Base-by-base conservation (phyloP, 2,113 vertebrate genomes). In the Oplegnathus fasciatus region DNA sequence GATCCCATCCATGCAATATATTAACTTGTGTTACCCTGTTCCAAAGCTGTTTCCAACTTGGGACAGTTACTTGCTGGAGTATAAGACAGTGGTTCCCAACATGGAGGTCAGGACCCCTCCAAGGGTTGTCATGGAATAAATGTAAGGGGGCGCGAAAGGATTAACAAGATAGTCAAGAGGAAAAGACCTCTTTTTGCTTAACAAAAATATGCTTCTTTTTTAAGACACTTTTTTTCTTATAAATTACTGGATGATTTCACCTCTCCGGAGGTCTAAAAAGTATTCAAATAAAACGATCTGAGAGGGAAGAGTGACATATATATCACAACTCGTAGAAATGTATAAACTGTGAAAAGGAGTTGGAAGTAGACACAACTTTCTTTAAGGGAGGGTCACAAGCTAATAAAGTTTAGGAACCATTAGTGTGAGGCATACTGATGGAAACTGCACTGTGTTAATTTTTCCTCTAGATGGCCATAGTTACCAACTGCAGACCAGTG, bases 381-480 rank as follows among this genome's bases (percentile, higher is more conserved):
- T 58, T 69, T 24, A 40, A 34, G 15, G 9, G 32, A n/a, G 24
- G 9, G 18, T 64, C 40, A 46, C 26, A 24, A 42, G 44, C 48
- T 24, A 48, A 40, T 13, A 11, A 13, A 13, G 18, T 65, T 4
- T 54, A 28, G n/a, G n/a, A 48, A 30, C 32, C 20, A 61, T 1
- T 68, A 7, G 5, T 20, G 6, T 46, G 5, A 55, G 7, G 0
- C 1, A 32, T 14, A 46, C 6, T 60, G 8, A 77, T 48, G 13
- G 52, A 15, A 71, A 70, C 3, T 87, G 86, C 70, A 87, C 24
- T 88, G 69, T 67, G 32, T 3, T 58, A 0, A 34, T 42, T 24
- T 75, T 6, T 75, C 92, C 95, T 88, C 88, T 91, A 94, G 95
- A 91, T 90, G 95, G 92, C 71, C 73, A 76, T 13, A 93, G 46